A percentile compares a stretch with the other conserved stretches of the same genome.
These are phyloP conservation scores for Catonia carolina DNA, from an alignment of 2,888 invertebrate genomes.

Conservation along the genomic window DNA sequence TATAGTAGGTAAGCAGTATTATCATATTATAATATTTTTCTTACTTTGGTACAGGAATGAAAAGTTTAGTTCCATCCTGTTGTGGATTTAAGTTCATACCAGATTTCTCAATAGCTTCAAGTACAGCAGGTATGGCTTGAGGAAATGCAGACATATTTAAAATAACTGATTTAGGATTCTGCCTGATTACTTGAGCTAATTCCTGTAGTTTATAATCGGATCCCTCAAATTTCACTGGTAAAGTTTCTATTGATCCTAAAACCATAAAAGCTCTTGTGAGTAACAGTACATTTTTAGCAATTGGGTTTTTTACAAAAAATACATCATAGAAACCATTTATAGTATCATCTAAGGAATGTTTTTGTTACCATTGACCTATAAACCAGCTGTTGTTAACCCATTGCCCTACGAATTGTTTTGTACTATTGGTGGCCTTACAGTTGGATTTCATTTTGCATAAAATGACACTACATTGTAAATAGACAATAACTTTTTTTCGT, in stretches of 20 bases:
- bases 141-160: constrained; percentile 80
- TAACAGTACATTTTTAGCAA: constrained; percentile 1
- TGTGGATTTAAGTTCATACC: constrained; percentile 91
- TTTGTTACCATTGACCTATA: too few relatives aligned
- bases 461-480: too few relatives aligned
- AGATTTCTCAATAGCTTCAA: constrained; percentile 68
- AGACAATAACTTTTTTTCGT: too few relatives aligned
- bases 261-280: too few relatives aligned
- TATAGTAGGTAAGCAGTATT: too few relatives aligned
- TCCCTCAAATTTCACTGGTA: constrained; percentile 68
- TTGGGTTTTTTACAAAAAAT: background rate
- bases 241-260: constrained; percentile 66
- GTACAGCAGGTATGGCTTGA: constrained; percentile 71
- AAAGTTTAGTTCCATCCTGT: constrained; percentile 87
- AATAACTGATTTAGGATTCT: constrained; percentile 78
- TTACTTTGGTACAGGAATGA: constrained; percentile 81
- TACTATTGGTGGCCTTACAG: too few relatives aligned
- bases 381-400: too few relatives aligned
- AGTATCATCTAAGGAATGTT: too few relatives aligned
- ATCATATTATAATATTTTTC: too few relatives aligned
- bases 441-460: too few relatives aligned
- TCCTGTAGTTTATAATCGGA: constrained; percentile 78
- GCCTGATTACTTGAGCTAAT: constrained; percentile 77
- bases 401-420: too few relatives aligned
- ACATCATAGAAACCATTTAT: background rate